Evolutionary conservation across 2,888 invertebrate species (phyloP), one percentile per base, ranked within the genome.

Genomic region (Agrochola lychnidis): DNA sequence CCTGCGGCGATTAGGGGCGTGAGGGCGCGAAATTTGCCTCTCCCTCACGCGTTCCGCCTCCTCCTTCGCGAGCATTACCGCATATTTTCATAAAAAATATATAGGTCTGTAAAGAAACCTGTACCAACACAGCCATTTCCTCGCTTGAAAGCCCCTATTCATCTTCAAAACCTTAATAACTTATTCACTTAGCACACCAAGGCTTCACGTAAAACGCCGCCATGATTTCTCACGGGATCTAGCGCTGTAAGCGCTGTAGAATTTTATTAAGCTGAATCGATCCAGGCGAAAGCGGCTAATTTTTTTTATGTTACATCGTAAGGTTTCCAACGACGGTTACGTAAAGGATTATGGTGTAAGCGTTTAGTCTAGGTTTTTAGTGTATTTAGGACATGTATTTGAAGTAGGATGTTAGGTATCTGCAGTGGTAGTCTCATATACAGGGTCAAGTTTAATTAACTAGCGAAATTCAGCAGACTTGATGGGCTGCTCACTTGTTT

Each of bases 181-280:
- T 70, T 63, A 78, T 73, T 78, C 63, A 45, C 42, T 64, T 19
- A 48, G 6, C 9, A 12, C 45, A 14, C 16, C 48, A 64, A 72
- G 57, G 45, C 25, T 78, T 59, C 16, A 42, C 40, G 59, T 51
- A 79, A 79, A 76, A 71, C 16, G 3, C 12, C 59, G 61, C 66
- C 71, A 67, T 70, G 80, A 62, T 76, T 77, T 62, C 70, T 80
- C 70, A 6, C n/a, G 62, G 82, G 82, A 53, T 76, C 16, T 19
- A 66, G 66, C 77, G 48, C 48, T 67, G 42, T 66, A 16, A 76
- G 77, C 70, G 40, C 76, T 53, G 25, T 66, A 67, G 25, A n/a
- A 45, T 67, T 82, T 80, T 80, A 76, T 67, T 80, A 80, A 70
- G 77, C 78, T 66, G 80, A 48, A 80, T 78, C 81, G 78, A 78